These are phyloP conservation scores for Mirza zaza DNA, from an alignment of 2,113 vertebrate genomes.

Conservation along the genomic window DNA sequence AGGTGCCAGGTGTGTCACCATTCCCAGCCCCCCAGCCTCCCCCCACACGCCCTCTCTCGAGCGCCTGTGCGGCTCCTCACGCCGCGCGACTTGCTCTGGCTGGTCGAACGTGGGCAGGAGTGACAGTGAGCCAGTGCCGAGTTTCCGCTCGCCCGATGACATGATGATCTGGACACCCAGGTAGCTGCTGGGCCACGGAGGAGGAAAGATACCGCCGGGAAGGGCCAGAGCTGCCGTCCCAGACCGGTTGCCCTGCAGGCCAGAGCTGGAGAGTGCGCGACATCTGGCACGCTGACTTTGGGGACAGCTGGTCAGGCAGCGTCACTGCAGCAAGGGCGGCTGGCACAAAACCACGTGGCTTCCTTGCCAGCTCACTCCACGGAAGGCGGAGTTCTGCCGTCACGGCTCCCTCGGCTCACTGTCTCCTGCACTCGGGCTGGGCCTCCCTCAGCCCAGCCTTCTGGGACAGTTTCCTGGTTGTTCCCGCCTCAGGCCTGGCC, in stretches of 20 bases:
- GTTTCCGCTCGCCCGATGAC: not conserved
- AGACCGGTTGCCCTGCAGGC: not conserved
- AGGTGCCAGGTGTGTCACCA: accelerated
- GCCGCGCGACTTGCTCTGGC: not conserved
- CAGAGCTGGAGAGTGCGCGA: not conserved
- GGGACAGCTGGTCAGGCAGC: not conserved
- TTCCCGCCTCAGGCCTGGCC: not conserved
- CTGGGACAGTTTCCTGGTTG: not conserved
- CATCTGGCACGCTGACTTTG: not conserved
- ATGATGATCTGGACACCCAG: no score
- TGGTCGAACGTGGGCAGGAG: not conserved
- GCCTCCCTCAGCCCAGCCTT: not conserved
- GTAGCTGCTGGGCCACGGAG: not conserved
- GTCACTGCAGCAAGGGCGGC: accelerated
- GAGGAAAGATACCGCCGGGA: not conserved
- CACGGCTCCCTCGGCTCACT: not conserved
- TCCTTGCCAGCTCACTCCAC: not conserved
- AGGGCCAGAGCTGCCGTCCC: not conserved
- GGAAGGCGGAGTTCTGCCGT: not conserved
- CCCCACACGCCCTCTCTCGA: accelerated
- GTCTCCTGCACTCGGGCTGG: not conserved
- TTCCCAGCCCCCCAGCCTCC: not conserved
- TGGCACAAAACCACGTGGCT: not conserved
- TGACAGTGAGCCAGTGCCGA: accelerated
- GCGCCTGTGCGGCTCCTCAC: not conserved